These are phyloP conservation scores for Psilopsiagon aymara DNA, from an alignment of 2,113 vertebrate genomes.

Conservation along the genomic window DNA sequence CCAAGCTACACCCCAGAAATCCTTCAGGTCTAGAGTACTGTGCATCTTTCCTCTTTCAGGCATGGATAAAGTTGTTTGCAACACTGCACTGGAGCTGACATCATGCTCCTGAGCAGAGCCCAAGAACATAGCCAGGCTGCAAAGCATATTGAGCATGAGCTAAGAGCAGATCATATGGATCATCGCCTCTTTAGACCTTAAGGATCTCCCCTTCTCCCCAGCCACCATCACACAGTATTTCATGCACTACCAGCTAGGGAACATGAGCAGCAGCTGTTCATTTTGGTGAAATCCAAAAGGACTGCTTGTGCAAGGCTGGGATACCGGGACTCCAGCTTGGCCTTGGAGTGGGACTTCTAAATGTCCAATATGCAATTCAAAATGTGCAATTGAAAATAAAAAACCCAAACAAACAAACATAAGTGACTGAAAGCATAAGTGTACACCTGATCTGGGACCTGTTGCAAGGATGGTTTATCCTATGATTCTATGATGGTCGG, in stretches of 20 bases:
- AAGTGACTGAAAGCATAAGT: neutral
- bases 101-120: neutral
- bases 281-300: neutral
- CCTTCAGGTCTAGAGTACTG: neutral
- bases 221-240: fast-evolving
- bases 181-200: neutral
- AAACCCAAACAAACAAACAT: neutral
- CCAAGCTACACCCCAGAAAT: neutral
- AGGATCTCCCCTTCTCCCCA: neutral
- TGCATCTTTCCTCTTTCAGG: neutral
- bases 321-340: neutral
- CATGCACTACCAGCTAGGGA: neutral
- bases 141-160: neutral
- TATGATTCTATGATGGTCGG: neutral
- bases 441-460: neutral
- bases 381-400: too few species aligned
- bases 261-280: neutral
- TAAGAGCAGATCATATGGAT: neutral
- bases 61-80: neutral
- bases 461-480: neutral
- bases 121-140: neutral
- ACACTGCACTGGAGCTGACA: neutral
- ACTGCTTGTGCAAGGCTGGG: neutral
- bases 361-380: neutral
- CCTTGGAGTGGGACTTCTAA: neutral